A percentile compares a stretch with the other conserved stretches of the same genome.
These are phyloP conservation scores for Limanda limanda DNA, from an alignment of 2,113 vertebrate genomes.

Conservation along the genomic window DNA sequence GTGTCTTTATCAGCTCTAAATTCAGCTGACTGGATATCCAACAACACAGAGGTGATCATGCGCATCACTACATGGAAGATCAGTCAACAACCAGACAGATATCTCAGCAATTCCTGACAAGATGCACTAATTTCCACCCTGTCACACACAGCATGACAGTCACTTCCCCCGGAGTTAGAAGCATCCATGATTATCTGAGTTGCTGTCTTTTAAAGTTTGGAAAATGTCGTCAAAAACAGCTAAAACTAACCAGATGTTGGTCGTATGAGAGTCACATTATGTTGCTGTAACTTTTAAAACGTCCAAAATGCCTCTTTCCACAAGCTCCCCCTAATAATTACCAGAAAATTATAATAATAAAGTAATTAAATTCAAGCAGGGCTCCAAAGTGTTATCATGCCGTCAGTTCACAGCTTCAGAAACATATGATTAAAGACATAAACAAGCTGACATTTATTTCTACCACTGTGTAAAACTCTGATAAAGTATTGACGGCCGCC, in stretches of 20 bases:
- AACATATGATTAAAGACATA: constrained; percentile 1
- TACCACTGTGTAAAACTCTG: background rate
- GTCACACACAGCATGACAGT: constrained; percentile 44
- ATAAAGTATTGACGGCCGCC: background rate
- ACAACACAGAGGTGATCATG: background rate
- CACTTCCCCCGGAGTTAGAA: constrained; percentile 54
- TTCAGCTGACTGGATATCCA: background rate
- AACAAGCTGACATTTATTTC: background rate
- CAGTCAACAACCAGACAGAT: constrained; percentile 35
- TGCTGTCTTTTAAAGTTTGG: constrained; percentile 14
- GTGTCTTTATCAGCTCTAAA: background rate
- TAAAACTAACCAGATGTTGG: background rate
- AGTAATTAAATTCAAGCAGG: background rate
- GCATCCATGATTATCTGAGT: background rate
- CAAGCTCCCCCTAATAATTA: constrained; percentile 6
- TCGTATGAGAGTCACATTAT: background rate
- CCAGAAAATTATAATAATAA: background rate
- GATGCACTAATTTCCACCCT: constrained; percentile 33
- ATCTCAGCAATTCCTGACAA: constrained; percentile 28
- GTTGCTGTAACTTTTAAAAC: background rate
- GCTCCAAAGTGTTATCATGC: background rate
- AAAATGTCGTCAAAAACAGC: constrained; percentile 17
- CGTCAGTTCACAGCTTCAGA: constrained; percentile 2
- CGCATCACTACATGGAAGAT: constrained; percentile 12
- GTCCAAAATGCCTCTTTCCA: background rate